Percentiles rank a stretch among this genome's conserved stretches.
These are phyloP conservation scores for Oryzias dopingdopingensis DNA, from an alignment of 2,797 vertebrate genomes.

Conservation along the genomic window DNA sequence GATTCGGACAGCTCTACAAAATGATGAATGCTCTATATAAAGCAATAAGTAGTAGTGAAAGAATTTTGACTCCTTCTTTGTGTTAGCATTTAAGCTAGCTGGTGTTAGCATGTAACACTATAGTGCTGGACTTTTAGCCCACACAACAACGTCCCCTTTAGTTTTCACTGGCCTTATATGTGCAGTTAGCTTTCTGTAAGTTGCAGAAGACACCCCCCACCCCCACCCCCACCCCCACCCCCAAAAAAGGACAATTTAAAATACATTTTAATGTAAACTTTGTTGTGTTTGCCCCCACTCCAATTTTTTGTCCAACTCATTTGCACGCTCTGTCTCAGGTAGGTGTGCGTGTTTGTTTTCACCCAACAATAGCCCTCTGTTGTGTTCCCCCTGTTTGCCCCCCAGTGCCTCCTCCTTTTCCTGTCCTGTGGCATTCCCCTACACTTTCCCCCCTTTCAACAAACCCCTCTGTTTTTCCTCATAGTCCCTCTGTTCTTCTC, in stretches of 20 bases:
- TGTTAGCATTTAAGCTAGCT: too few relatives aligned
- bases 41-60: too few relatives aligned
- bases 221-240: too few relatives aligned
- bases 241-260: background rate
- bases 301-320: background rate
- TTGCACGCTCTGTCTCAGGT: constrained; percentile 28
- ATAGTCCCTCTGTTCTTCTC: constrained; percentile 3
- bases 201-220: too few relatives aligned
- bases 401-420: constrained; percentile 30
- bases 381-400: constrained; percentile 6
- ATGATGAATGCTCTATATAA: too few relatives aligned
- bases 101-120: too few relatives aligned
- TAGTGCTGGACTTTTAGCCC: too few relatives aligned
- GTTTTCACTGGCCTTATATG: too few relatives aligned
- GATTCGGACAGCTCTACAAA: too few relatives aligned
- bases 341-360: constrained; percentile 46
- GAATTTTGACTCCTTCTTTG: too few relatives aligned
- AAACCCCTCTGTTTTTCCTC: constrained; percentile 2
- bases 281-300: background rate
- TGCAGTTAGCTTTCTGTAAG: too few relatives aligned
- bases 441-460: constrained; percentile 15
- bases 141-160: too few relatives aligned
- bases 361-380: constrained; percentile 55
- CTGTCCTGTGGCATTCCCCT: constrained; percentile 30
- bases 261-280: background rate